Base-by-base conservation (phyloP, 2,888 invertebrate genomes). In the Diarsia mendica region DNA sequence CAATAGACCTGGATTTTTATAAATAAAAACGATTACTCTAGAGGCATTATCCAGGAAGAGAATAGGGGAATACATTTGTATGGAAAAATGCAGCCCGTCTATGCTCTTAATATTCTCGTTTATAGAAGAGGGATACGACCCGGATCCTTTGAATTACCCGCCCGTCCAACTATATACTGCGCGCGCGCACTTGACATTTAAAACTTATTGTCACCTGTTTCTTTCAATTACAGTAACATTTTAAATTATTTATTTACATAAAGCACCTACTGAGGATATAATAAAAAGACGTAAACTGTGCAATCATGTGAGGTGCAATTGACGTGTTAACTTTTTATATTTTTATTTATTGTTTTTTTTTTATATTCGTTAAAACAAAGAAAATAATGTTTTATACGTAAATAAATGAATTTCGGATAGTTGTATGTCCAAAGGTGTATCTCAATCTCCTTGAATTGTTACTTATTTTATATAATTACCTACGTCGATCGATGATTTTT, bases 151-250 rank as follows among this genome's bases (percentile, higher is more conserved):
- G 33, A 20, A 33, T 53, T 18, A 9, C 3, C 6, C 1, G 13
- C 33, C 23, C 49, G 5, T 48, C 28, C 28, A 48, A 6, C 8
- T 77, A n/a, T n/a, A n/a, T n/a, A n/a, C n/a, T 28, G 5, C 46
- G 13, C 49, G 61, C 55, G 64, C 46, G 39, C 13, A 13, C 84
- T 71, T 82, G 81, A 84, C 76, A 84, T 82, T 84, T 80, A 39
- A 68, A 44, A 5, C 9, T 53, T 46, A 67, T 65, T 76, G 66
- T 28, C 72, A 80, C 72, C 71, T 64, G 80, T 72, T 68, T n/a
- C 23, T 67, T 68, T 53, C 63, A 67, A 49, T 60, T 33, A 44
- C 15, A 60, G 67, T 60, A 9, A 46, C 11, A 33, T 69, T 51
- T 60, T 68, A 3, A 64, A 46, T 53, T 20, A 82, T 67, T 83